Base-by-base conservation (phyloP, 53 echinoderm and acorn worm species). In the Luidia sarsii region DNA sequence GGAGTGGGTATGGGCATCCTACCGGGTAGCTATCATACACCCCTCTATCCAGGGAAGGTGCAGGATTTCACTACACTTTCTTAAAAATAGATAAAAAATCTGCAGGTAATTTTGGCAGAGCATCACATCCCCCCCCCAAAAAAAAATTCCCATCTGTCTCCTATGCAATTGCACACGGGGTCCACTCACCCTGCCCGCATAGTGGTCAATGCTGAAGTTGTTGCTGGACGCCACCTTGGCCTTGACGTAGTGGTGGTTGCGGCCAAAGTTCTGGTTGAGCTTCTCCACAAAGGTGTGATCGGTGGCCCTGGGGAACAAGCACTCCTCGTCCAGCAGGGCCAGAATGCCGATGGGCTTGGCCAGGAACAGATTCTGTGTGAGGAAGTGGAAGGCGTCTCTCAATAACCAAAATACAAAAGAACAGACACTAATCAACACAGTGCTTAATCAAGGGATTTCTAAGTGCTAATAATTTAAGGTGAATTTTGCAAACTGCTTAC, bases 231-330 rank as follows among this genome's bases (percentile, higher is more conserved):
- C 80, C 25, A 91, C 86, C 80, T 94, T 99, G 52, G 94, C 89
- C 59, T 91, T 99, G 89, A 99, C 87, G 87, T 91, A 99, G 71
- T 93, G 91, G 69, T 99, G 99, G 52, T 87, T 99, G 28, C 87
- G 83, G 30, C 75, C 71, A 87, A 99, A 99, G 70, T 94, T 81
- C 43, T 86, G 89, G 67, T 87, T 87, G 91, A 99, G 87, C 53
- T 99, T 99, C 84, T 99, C 99, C 18, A 99, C 99, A 39, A 88
- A 84, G 24, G 94, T 88, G 71, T 99, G 99, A 82, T 99, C 99
- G 25, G 83, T 84, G 75, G 94, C 99, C 94, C 89, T 62, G 20
- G 99, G 99, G 68, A 99, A 99, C 21, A 87, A 87, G 33, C 94
- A 94, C 79, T 99, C 99, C 56, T 99, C 99, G 67, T 99, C 99